These are phyloP conservation scores for Zeus faber DNA, from an alignment of 2,113 vertebrate genomes.

Conservation along the genomic window DNA sequence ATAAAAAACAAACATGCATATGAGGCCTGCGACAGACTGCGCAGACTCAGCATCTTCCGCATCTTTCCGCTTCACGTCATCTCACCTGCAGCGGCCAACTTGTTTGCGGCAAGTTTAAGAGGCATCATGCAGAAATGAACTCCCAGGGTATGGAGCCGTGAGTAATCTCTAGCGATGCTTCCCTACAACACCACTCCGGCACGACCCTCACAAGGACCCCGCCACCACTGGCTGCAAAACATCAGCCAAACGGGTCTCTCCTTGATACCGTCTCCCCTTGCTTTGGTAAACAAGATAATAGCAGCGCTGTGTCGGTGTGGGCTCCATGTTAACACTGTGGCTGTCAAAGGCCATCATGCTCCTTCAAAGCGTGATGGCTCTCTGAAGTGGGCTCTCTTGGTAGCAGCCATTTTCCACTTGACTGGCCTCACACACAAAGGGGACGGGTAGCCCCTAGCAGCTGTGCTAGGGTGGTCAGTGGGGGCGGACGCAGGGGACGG, in stretches of 20 bases:
- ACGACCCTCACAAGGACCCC: constrained; percentile 27
- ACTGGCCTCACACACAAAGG: constrained; percentile 73
- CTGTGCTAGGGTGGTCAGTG: constrained; percentile 61
- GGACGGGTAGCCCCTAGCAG: constrained; percentile 64
- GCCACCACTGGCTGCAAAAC: constrained; percentile 47
- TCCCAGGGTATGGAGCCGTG: constrained; percentile 36
- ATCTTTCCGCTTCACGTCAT: neutral
- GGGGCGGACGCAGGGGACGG: constrained; percentile 58
- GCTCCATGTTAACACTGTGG: constrained; percentile 68
- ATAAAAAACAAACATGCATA: too few species aligned
- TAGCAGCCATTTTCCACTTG: constrained; percentile 77
- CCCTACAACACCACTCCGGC: constrained; percentile 34
- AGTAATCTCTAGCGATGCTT: constrained; percentile 52
- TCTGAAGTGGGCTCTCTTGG: constrained; percentile 76
- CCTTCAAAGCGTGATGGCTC: constrained; percentile 75
- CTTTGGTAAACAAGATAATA: constrained; percentile 68
- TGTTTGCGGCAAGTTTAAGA: constrained; percentile 24
- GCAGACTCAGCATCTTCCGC: neutral
- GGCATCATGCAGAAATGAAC: constrained; percentile 40
- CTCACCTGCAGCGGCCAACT: neutral
- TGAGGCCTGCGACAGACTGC: neutral
- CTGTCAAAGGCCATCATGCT: constrained; percentile 74
- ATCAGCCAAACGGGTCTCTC: constrained; percentile 43
- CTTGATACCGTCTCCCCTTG: constrained; percentile 50
- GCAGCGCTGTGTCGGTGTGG: constrained; percentile 51